A percentile compares a stretch with the other conserved stretches of the same genome.
phyloP scores from a whole-genome alignment of 2,113 vertebrate genomes.

The Galeopterus variegatus region DNA sequence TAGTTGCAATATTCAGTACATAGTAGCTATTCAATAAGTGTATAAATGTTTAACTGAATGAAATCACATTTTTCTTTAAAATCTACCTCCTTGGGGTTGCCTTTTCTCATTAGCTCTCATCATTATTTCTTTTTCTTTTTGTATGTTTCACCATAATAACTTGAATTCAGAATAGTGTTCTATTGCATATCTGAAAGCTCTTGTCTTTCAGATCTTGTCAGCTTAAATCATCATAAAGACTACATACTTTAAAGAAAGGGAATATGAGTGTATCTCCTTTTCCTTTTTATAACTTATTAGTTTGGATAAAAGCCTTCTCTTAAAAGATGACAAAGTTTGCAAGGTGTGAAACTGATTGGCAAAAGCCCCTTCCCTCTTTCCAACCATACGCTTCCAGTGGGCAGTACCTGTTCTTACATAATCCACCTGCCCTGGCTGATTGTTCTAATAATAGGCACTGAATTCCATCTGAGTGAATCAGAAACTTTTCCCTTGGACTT shows the following conservation, averaged over 20 bases:
- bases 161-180: neutral
- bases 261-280: neutral
- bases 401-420: neutral
- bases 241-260: neutral
- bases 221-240: slow-evolving; percentile 34
- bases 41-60: neutral
- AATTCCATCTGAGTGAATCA: neutral
- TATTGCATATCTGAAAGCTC: neutral
- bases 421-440: neutral
- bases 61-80: slow-evolving; percentile 40
- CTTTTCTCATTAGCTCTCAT: neutral
- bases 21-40: neutral
- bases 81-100: neutral
- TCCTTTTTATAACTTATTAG: neutral
- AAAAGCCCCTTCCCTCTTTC: neutral
- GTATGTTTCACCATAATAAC: neutral
- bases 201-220: neutral
- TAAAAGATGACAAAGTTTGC: neutral
- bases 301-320: neutral
- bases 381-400: neutral
- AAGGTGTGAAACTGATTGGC: neutral
- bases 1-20: neutral
- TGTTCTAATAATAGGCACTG: neutral
- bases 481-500: neutral
- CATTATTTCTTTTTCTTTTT: neutral